Evolutionary conservation across 2,797 vertebrate species (phyloP), one percentile per base, ranked within the genome.

Genomic region (Poeciliopsis gracilis): DNA sequence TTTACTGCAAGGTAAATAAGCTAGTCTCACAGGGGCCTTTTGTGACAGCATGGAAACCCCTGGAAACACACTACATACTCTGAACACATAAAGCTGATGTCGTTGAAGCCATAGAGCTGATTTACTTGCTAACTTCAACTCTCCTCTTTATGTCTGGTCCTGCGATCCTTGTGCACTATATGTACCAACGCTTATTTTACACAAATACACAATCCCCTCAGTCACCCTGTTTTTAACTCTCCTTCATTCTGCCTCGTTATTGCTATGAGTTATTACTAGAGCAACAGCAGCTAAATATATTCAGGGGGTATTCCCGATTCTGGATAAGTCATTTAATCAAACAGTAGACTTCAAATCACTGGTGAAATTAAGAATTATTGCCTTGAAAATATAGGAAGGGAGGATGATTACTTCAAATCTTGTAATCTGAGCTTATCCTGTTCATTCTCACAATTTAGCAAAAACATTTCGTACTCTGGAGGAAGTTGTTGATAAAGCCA

Each of bases 1-100:
- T 95, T 96, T 95, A 95, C 94, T 95, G 94, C 93, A 92, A 90
- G 91, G 91, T 95, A 95, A 95, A 96, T 92, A 95, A 90, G 88
- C 86, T 76, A 86, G 90, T 93, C 92, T 95, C 93, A 95, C 89
- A 93, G 91, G 87, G 91, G 89, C 88, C 93, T 94, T 93, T 93
- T 94, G 93, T 95, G 94, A 94, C 92, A 87, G 92, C 91, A 95
- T 94, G 94, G 94, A 96, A 94, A 94, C 85, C 88, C 89, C 87
- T 90, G 79, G 79, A 93, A 92, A 91, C 88, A 87, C 89, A 84
- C 57, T 82, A 80, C 89, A 90, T 77, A 57, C 90, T 82, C 82
- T 71, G 43, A 86, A 86, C 90, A 86, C 74, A 86, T 89, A 89
- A 92, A 91, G 83, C 80, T 86, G 81, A 91, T 47, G 80, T 86